These are phyloP conservation scores for Dichetophora obliterata DNA, from an alignment of 2,888 invertebrate species.

Conservation along the genomic window DNA sequence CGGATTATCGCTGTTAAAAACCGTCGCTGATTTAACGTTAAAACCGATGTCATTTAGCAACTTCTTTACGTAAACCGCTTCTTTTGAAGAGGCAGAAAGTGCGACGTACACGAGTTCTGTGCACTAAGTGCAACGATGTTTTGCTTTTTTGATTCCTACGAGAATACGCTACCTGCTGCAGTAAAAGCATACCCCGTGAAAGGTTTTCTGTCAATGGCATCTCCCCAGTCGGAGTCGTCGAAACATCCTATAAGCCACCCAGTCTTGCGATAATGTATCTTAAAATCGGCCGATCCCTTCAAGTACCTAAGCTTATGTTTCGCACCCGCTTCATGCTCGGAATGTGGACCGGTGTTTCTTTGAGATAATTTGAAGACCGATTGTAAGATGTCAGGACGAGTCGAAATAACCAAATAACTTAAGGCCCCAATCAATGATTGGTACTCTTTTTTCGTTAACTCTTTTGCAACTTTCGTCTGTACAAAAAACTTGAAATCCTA, in stretches of 20 bases:
- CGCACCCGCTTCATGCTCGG: too few relatives aligned
- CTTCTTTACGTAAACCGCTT: conserved; percentile 12
- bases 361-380: too few relatives aligned
- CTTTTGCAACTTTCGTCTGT: conserved; percentile 22
- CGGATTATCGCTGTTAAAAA: too few relatives aligned
- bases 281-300: too few relatives aligned
- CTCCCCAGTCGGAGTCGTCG: conserved; percentile 48
- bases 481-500: not conserved
- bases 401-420: conserved; percentile 38
- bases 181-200: conserved; percentile 43
- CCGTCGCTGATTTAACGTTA: too few relatives aligned
- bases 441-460: conserved; percentile 30
- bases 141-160: too few relatives aligned
- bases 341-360: too few relatives aligned
- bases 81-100: conserved; percentile 36
- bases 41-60: not conserved
- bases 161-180: conserved; percentile 41
- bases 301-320: too few relatives aligned
- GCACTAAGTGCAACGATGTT: conserved; percentile 41
- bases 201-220: conserved; percentile 40
- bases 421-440: conserved; percentile 46
- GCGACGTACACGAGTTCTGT: conserved; percentile 42
- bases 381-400: too few relatives aligned
- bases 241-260: too few relatives aligned
- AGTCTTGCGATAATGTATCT: too few relatives aligned